Evolutionary conservation across 1,140 invertebrate genomes (phyloP), one percentile per base, ranked within the genome.

Genomic region (Halesus radiatus): DNA sequence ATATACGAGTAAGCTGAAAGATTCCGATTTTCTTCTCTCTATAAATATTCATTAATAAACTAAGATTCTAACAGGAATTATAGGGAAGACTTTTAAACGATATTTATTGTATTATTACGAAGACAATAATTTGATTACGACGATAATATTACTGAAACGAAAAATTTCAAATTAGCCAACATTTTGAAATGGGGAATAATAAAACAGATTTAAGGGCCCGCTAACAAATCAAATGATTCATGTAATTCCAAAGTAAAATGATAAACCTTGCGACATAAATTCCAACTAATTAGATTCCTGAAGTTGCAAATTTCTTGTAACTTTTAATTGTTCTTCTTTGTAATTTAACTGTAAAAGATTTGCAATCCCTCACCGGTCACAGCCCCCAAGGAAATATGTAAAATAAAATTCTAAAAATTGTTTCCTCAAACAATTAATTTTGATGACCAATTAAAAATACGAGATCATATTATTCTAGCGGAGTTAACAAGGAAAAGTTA

Each of bases 241-340:
- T 29, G 62, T 26, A 66, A 26, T 66, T 66, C 26, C n/a, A 26
- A 66, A 66, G 62, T n/a, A 29, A 66, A 66, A 66, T 66, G 62
- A 66, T 66, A 29, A 66, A 66, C 62, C 62, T 26, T 26, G 26
- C 62, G 62, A 66, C 26, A 66, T 66, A 66, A 66, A 66, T 66
- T 66, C 16, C 4, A 66, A 66, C 62, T 66, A 66, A 66, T 66
- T 66, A 66, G 62, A 66, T 66, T 66, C 62, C 16, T 32, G 22
- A 66, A 66, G 10, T 66, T 66, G 62, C 62, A 66, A 26, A 66
- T 66, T 66, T 26, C 62, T 66, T 37, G 26, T 26, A 66, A 66
- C 62, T 66, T 66, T 66, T 29, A 66, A 66, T 66, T 66, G 62
- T 32, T 32, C 62, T 66, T n/a, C 62, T 16, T 26, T 22, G 62